Evolutionary conservation across 2,113 vertebrate genomes (phyloP).

Genomic region (Nycticebus coucang): DNA sequence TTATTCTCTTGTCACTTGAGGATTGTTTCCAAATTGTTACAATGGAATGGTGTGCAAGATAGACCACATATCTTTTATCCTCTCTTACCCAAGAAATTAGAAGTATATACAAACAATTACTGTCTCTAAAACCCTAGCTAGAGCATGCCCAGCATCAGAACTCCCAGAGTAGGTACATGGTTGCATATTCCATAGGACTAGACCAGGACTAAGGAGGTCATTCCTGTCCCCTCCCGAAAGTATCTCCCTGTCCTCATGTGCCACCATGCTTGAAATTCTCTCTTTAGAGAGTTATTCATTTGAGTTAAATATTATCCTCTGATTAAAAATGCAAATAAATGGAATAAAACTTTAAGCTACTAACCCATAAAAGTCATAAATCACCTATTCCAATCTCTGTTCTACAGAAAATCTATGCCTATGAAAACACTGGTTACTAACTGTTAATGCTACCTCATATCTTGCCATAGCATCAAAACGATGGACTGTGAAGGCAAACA

Average conservation of each 20-base stretch:
- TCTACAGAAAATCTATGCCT: neutral
- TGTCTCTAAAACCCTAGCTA: neutral
- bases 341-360: constrained; percentile 23
- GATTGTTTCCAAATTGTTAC: neutral
- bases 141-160: neutral
- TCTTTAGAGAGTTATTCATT: constrained; percentile 39
- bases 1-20: neutral
- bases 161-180: neutral
- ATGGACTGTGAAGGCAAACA: neutral
- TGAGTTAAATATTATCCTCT: constrained; percentile 30
- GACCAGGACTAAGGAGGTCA: neutral
- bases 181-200: neutral
- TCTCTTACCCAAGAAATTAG: neutral
- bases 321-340: constrained; percentile 41
- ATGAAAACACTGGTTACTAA: neutral
- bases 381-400: neutral
- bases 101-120: neutral
- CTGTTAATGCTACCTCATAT: neutral
- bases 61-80: neutral
- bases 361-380: constrained; percentile 10
- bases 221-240: neutral
- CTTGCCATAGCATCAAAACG: neutral
- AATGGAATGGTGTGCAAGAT: neutral
- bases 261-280: constrained; percentile 30
- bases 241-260: neutral